These are phyloP conservation scores for Lutra lutra DNA, from an alignment of 2,797 vertebrate genomes.

Conservation along the genomic window DNA sequence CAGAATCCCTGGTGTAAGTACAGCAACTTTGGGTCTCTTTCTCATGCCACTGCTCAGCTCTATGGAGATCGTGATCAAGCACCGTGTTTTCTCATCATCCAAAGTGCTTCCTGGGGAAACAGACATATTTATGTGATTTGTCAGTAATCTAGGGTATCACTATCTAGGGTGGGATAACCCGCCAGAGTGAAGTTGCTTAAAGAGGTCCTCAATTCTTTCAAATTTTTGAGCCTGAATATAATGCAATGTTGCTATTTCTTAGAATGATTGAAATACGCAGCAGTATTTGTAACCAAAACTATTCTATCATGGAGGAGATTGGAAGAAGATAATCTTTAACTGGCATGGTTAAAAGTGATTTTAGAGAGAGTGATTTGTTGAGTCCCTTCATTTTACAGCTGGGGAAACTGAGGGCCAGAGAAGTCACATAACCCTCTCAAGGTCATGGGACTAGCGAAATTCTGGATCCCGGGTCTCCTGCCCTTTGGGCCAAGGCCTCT, in stretches of 20 bases:
- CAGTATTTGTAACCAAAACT: neutral
- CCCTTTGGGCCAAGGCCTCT: neutral
- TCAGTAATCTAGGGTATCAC: neutral
- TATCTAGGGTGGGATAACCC: neutral
- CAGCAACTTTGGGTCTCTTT: neutral
- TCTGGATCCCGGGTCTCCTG: neutral
- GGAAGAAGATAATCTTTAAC: neutral
- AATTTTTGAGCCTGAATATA: neutral
- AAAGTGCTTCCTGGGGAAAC: neutral
- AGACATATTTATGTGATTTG: neutral
- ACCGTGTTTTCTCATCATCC: neutral
- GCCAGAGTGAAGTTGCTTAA: neutral
- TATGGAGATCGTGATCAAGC: neutral
- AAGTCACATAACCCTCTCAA: constrained; percentile 23
- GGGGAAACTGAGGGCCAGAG: constrained; percentile 42
- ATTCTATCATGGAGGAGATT: neutral
- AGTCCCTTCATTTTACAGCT: constrained; percentile 22
- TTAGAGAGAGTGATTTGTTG: neutral
- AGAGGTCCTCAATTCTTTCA: neutral
- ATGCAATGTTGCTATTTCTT: neutral
- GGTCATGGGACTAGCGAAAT: constrained; percentile 13
- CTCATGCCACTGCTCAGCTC: neutral
- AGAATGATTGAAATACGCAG: neutral
- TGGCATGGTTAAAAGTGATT: neutral
- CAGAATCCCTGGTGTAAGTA: neutral